A percentile compares a stretch with the other conserved stretches of the same genome.
phyloP scores from a whole-genome alignment of 2,113 vertebrate species.

The Cinclus cinclus region DNA sequence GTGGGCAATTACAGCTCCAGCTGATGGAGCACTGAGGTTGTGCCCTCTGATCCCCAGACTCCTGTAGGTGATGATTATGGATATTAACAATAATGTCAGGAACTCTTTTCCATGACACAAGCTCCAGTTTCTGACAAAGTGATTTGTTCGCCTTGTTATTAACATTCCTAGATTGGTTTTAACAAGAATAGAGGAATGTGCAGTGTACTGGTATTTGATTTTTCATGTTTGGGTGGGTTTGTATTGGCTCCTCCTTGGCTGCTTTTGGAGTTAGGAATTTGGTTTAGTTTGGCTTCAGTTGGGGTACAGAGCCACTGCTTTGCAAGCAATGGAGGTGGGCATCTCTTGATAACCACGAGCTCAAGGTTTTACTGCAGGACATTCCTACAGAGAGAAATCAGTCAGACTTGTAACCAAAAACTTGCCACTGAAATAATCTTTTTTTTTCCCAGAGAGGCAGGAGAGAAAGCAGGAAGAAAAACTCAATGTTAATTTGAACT shows the following conservation, averaged over 20 bases:
- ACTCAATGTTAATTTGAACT: neutral
- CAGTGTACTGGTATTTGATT: neutral
- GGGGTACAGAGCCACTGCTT: neutral
- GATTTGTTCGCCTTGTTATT: neutral
- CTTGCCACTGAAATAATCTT: neutral
- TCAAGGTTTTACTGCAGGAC: neutral
- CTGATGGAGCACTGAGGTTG: neutral
- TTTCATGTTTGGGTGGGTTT: neutral
- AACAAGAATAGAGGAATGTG: neutral
- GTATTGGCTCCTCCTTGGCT: neutral
- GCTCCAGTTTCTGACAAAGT: conserved; percentile 6
- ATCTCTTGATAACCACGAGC: neutral
- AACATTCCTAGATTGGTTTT: neutral
- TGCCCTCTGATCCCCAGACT: neutral
- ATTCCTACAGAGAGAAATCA: neutral
- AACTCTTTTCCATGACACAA: neutral
- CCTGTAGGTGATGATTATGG: neutral
- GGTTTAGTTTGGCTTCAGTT: neutral
- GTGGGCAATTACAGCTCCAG: neutral
- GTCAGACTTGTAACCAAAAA: neutral
- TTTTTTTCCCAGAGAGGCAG: neutral
- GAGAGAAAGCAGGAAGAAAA: neutral
- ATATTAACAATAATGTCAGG: neutral
- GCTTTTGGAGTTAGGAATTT: neutral
- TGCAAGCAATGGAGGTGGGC: neutral